Base-by-base conservation (phyloP, 2,888 invertebrate species). In the Acrobasis consociella region DNA sequence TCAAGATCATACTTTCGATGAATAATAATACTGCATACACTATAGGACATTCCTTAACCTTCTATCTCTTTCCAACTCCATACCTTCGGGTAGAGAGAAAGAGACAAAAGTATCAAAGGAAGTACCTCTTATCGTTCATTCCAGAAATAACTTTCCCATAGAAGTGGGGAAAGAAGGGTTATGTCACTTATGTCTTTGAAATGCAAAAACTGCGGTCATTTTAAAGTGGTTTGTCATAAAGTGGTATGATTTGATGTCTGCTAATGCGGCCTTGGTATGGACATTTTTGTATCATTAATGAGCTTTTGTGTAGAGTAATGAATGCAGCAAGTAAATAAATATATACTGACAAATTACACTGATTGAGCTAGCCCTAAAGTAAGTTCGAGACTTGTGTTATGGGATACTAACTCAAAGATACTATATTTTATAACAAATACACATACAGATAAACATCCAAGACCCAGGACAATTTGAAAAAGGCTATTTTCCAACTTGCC, bases 71-170 rank as follows among this genome's bases (percentile, higher is more conserved):
- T 77, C 69, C 5, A 62, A 49, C 69, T 31, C 49, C 3, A 5
- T 37, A 49, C 13, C 46, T 17, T 8, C 17, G 11, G 15, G 62
- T 66, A 38, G 76, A 65, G 63, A 60, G 74, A 81, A 67, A 69
- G 73, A 72, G 86, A 82, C 72, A 70, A 60, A 60, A 15, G 9
- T 63, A 77, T 64, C 77, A 72, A 72, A 84, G 85, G 85, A 87
- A 87, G 86, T 82, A 72, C 76, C 73, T 78, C 74, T 85, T 89
- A 89, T 89, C 88, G 82, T 85, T 81, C 90, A 90, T 90, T 87
- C 91, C 89, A 75, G 82, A 86, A 89, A 90, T 90, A 90, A 87
- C 89, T 89, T 87, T 89, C 87, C 87, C 90, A 90, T 88, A 89
- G 87, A 88, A 84, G 86, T 82, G 75, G 76, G 73, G 80, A 76